Evolutionary conservation across 2,888 invertebrate species (phyloP), one percentile per base, ranked within the genome.

Genomic region (Anarsia innoxiella): DNA sequence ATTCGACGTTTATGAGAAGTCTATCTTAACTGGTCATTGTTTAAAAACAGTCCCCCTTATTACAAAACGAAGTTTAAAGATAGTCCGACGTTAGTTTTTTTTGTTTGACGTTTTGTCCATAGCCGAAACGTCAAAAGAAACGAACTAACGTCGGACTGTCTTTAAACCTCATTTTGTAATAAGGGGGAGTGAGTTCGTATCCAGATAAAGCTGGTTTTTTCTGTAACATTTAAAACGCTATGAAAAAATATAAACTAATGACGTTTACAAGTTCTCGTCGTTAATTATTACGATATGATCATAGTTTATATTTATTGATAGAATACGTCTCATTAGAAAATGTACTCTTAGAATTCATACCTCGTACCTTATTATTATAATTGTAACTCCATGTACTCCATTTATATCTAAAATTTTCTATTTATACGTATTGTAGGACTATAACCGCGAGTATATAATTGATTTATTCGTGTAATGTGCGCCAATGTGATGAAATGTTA

Each of bases 401-500:
- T 66, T 28, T 66, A 63, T 57, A 60, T 59, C 58, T 53, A 59
- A 56, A 59, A 54, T 51, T 35, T 56, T 53, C 45, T 48, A 53
- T 48, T 45, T 70, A 64, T 69, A 52, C 71, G 66, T 68, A 58
- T 49, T 74, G 65, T 69, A 72, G 82, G 78, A 82, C 78, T 83
- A 66, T 82, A 80, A 73, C 64, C 78, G 58, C 56, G 59, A 64
- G 59, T n/a, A n/a, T n/a, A 63, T 11, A 27, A 29, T 67, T 51
- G 66, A 56, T 68, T 56, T 57, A 56, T 64, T 57, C 63, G 58
- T 70, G 66, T 79, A 73, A 66, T 70, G 66, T 76, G 76, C 56
- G 52, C 63, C 71, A 68, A 71, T 66, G 74, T 76, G 73, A 80
- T 76, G 68, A 70, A 66, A 75, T 62, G 77, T 80, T 77, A 77